Conservation (phyloP, 2,113 vertebrate genomes). For the Sarotherodon lohbergeri region DNA sequence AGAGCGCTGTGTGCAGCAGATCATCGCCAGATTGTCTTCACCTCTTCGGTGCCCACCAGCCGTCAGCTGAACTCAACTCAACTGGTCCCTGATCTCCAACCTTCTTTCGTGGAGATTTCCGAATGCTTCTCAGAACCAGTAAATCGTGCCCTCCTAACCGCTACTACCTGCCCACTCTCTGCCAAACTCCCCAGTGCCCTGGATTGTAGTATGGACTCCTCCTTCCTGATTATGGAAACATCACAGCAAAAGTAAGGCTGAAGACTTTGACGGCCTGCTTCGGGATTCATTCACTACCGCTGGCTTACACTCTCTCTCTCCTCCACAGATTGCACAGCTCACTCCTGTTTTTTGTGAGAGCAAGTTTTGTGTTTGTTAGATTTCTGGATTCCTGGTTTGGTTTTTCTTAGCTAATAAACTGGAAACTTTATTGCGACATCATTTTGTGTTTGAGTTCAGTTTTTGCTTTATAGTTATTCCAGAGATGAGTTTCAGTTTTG, state of each 20-base stretch:
- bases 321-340: neutral
- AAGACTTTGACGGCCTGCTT: neutral
- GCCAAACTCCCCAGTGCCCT: neutral
- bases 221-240: neutral
- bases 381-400: neutral
- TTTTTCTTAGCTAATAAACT: neutral
- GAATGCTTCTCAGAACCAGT: fast-evolving
- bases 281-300: neutral
- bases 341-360: fast-evolving
- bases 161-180: neutral
- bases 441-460: fast-evolving
- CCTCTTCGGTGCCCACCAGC: neutral
- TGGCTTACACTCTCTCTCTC: fast-evolving
- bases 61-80: neutral
- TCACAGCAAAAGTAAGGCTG: neutral
- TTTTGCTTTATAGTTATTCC: neutral
- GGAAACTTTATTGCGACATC: neutral
- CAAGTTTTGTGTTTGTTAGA: neutral
- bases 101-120: neutral
- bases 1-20: neutral
- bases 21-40: neutral
- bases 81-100: fast-evolving
- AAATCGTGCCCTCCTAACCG: fast-evolving
- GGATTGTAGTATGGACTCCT: neutral
- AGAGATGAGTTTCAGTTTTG: neutral